Percentiles rank a stretch among this genome's conserved stretches.
Conservation (phyloP, 2,113 vertebrate genomes). For the Addax nasomaculatus region DNA sequence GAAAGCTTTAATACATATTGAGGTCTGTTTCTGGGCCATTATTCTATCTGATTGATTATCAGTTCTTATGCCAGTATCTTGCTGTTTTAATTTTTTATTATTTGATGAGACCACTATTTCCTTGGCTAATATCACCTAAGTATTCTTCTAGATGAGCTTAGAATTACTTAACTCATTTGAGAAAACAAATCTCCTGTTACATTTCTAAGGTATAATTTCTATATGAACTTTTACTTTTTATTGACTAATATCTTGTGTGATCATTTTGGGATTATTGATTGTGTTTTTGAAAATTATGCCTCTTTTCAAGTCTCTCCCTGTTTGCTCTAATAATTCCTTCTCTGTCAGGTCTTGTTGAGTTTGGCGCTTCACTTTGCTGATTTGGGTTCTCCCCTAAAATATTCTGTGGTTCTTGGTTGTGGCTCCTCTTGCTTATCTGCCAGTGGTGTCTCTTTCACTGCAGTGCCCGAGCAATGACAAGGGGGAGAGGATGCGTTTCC, state of each 20-base stretch:
- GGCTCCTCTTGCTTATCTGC: not conserved
- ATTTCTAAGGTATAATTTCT: not conserved
- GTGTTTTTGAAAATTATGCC: not conserved
- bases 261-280: not conserved
- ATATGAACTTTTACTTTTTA: not conserved
- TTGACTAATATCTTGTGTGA: not conserved
- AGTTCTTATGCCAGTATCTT: not conserved
- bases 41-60: not conserved
- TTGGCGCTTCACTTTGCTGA: not conserved
- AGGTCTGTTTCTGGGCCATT: not conserved
- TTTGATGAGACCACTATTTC: not conserved
- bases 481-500: not conserved
- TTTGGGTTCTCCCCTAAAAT: not conserved
- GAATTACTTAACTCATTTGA: not conserved
- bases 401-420: not conserved
- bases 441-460: not conserved
- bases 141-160: not conserved
- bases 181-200: not conserved
- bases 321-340: not conserved
- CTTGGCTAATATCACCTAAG: not conserved
- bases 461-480: not conserved
- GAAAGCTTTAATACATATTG: not conserved
- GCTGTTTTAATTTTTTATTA: not conserved
- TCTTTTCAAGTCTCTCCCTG: not conserved
- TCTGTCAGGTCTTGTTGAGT: not conserved